These are phyloP conservation scores for Nasonia vitripennis DNA, from an alignment of 1,140 invertebrate species.

Conservation along the genomic window DNA sequence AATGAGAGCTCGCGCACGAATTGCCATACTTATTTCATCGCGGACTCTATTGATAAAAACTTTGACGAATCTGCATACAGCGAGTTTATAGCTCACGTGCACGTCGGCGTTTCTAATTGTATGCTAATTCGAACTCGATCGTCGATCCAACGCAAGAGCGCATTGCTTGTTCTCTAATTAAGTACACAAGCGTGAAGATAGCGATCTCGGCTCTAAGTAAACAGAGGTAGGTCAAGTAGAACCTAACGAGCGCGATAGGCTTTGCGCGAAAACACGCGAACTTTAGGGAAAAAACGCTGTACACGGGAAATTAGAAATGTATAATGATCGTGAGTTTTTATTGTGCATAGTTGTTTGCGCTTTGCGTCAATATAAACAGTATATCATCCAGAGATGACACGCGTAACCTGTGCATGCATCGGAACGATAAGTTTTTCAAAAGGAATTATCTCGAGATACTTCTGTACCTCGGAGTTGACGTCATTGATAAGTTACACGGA, in stretches of 20 bases:
- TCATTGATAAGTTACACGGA: background rate
- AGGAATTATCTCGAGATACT: constrained; percentile 29
- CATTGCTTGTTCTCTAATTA: constrained; percentile 50
- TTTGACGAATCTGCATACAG: background rate
- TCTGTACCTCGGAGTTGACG: background rate
- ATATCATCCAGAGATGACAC: background rate
- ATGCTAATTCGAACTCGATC: constrained; percentile 33
- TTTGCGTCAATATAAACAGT: background rate
- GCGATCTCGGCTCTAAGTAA: constrained; percentile 1
- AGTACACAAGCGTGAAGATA: constrained; percentile 32
- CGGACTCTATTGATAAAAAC: background rate
- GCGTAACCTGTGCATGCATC: background rate
- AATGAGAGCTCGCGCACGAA: background rate
- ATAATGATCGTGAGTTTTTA: background rate
- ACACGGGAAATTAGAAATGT: too few species aligned
- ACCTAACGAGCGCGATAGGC: constrained; percentile 22
- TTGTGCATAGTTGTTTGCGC: background rate
- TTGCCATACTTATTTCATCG: background rate
- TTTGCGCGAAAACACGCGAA: constrained; percentile 15
- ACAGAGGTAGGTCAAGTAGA: background rate
- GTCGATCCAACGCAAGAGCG: background rate
- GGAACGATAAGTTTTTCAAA: constrained; percentile 13
- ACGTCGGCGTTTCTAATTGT: constrained; percentile 18
- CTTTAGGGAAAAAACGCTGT: background rate
- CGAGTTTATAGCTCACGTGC: background rate